These are phyloP conservation scores for Hirtodrosophila confusa DNA, from an alignment of 2,888 invertebrate genomes.

Conservation along the genomic window DNA sequence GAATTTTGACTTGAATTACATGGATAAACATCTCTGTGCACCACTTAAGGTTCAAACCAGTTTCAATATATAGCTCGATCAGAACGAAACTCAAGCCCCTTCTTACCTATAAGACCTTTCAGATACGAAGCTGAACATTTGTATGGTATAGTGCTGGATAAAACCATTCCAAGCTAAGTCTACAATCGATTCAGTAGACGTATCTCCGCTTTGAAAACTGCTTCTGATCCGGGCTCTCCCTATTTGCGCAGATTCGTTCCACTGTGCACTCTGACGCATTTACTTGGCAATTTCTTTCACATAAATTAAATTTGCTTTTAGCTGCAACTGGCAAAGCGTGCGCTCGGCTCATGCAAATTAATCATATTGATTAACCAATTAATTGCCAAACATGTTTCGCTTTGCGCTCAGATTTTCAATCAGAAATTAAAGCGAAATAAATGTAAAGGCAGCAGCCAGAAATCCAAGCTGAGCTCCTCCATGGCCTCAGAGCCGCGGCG, in stretches of 20 bases:
- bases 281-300: slow-evolving; percentile 27
- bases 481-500: slow-evolving; percentile 2
- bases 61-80: too few relatives aligned
- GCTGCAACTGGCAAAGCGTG: slow-evolving; percentile 51
- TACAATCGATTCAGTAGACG: too few relatives aligned
- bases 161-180: too few relatives aligned
- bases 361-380: slow-evolving; percentile 76
- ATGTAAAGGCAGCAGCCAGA: slow-evolving; percentile 34
- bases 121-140: too few relatives aligned
- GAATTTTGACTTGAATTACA: too few relatives aligned
- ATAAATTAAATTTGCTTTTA: slow-evolving; percentile 19
- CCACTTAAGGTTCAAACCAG: too few relatives aligned
- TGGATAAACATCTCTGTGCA: too few relatives aligned
- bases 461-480: slow-evolving; percentile 13
- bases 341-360: slow-evolving; percentile 71
- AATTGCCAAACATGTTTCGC: slow-evolving; percentile 73
- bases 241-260: neutral
- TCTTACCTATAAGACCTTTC: too few relatives aligned
- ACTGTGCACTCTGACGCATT: slow-evolving; percentile 15
- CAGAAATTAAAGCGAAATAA: slow-evolving; percentile 66
- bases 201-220: too few relatives aligned
- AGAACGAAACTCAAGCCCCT: too few relatives aligned
- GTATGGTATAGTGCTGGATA: too few relatives aligned
- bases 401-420: slow-evolving; percentile 65
- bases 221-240: neutral